Base-by-base conservation (phyloP, 1,140 invertebrate genomes). In the Microplitis mediator region DNA sequence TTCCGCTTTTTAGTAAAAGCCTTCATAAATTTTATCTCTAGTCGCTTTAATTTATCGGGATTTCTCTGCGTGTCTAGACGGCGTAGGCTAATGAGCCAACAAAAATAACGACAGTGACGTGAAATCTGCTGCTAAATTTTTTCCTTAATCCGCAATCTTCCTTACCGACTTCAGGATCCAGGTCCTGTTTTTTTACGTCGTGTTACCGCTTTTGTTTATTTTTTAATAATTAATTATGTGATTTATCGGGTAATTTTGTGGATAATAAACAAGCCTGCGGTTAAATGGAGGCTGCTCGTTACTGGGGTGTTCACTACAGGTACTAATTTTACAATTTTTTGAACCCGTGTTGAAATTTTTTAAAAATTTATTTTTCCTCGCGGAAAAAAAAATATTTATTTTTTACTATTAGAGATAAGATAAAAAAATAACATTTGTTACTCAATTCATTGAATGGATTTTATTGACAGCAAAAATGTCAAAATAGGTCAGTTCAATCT, bases 221-320 rank as follows among this genome's bases (percentile, higher is more conserved):
- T 45, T 45, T 45, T 45, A 8, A 0, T 1, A 45, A 14, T 23
- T 39, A 6, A 8, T 36, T 51, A 23, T 61, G 35, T 36, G 4
- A 63, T 52, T 52, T 54, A 36, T 71, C 31, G 0, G 4, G 4
- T 9, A 63, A 31, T 71, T 65, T 56, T 60, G 34, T 54, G 14
- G 52, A 9, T 36, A 58, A 58, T 36, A 69, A 36, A 54, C 3
- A 34, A 34, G 31, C 54, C 16, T 13, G n/a, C n/a, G 8, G 23
- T 45, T n/a, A 58, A 9, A 84, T 80, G 80, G 81, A 80, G 66
- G 77, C 77, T 74, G 71, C 74, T 78, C 77, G 76, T 74, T 81
- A 81, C 74, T 83, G 83, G 79, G 80, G 81, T 73, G 76, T 76
- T 71, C 81, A 84, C 76, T 84, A 83, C 81, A 84, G 82, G 82